Base-by-base conservation (phyloP, 2,113 vertebrate genomes). In the Elachura formosa region DNA sequence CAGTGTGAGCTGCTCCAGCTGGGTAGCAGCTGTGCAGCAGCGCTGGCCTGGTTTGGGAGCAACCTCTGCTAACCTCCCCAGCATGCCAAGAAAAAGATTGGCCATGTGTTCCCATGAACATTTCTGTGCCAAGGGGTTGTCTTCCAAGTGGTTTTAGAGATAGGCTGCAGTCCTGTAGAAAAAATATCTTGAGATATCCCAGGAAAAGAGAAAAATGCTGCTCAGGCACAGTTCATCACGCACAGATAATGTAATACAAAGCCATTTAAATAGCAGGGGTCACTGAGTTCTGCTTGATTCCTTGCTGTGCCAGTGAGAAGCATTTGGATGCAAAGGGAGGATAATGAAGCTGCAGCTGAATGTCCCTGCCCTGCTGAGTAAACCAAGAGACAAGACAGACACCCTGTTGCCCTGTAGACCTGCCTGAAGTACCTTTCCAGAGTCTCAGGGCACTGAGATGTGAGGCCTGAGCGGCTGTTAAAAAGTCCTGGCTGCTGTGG, bases 21-120 rank as follows among this genome's bases (percentile, higher is more conserved):
- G 96, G 89, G 75, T 2, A 69, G 71, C 94, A 90, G 91, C 84
- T 94, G 96, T 85, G 74, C 55, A 29, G 41, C 77, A 89, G 87
- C 63, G 29, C 58, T 51, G 93, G 43, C 84, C 89, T 83, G 94
- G 21, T 94, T 89, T 89, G 91, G 71, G 51, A 94, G 54, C 9
- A 62, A 40, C 84, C 93, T 79, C 91, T 7, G 8, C 84, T 91
- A 31, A 95, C 89, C 91, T 73, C 71, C 58, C 28, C 9, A 2
- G 41, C 51, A 11, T 12, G 89, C 93, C 95, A 91, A 91, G 89
- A 89, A 38, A 87, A 91, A 93, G 93, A 68, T 21, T 62, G 51
- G 63, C 94, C 87, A 77, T 26, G 15, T 95, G 95, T 23, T 69
- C 75, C 55, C 54, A 34, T 0, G 0, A 3, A 34, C 58, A 19